A percentile compares a stretch with the other conserved stretches of the same genome.
Evolutionary conservation across 2,888 invertebrate species (phyloP).

Genomic region (Leptinotarsa rubiginosa): DNA sequence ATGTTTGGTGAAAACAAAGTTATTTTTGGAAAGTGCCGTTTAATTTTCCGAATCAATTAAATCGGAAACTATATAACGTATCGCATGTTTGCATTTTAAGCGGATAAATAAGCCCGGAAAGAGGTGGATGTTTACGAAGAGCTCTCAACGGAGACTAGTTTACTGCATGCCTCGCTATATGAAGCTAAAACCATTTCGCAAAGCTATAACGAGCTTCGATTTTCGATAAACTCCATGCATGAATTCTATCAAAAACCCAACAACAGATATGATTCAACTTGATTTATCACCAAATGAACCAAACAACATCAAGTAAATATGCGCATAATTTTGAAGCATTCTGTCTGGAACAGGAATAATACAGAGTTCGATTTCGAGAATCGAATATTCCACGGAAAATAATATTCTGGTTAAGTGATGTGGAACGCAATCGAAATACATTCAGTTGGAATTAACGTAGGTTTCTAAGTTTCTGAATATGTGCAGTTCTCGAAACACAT

Average conservation of each 20-base stretch:
- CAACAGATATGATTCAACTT: background rate
- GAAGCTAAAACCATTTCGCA: background rate
- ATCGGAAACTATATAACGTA: background rate
- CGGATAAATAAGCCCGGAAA: background rate
- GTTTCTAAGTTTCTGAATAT: too few species aligned
- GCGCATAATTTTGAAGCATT: background rate
- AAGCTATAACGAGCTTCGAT: conserved; percentile 12
- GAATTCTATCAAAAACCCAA: conserved; percentile 9
- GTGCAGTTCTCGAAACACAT: too few species aligned
- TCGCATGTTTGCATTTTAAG: conserved; percentile 5
- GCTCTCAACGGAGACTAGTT: background rate
- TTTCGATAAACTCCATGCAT: conserved; percentile 1
- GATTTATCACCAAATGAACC: conserved; percentile 2
- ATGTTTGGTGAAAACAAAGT: too few species aligned
- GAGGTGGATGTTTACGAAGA: background rate
- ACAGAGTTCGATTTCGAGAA: too few species aligned
- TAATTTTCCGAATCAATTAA: background rate
- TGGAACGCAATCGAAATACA: too few species aligned
- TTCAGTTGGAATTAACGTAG: too few species aligned
- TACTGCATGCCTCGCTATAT: background rate
- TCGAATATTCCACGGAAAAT: too few species aligned
- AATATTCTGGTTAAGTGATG: too few species aligned
- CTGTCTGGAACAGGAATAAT: too few species aligned
- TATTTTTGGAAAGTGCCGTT: too few species aligned
- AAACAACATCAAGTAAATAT: background rate